Evolutionary conservation across 2,113 vertebrate genomes (phyloP).

Genomic region (Falcunculus frontatus): DNA sequence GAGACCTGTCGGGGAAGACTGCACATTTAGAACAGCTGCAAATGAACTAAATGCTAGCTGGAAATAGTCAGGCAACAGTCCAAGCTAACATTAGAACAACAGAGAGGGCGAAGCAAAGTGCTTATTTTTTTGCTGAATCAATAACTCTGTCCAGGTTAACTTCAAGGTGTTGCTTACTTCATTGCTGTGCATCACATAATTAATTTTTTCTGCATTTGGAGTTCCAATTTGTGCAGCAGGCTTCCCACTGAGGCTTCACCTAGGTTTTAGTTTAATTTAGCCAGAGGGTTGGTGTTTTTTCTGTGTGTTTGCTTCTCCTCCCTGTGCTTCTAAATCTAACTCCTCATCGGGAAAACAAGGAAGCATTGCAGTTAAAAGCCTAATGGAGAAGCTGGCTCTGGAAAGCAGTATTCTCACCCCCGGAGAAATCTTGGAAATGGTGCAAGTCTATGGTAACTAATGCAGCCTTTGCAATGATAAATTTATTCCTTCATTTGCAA

Average conservation of each 20-base stretch:
- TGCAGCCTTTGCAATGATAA: slow-evolving; percentile 9
- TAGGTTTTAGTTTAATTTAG: slow-evolving; percentile 57
- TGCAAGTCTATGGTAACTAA: slow-evolving; percentile 23
- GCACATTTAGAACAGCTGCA: slow-evolving; percentile 36
- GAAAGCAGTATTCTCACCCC: slow-evolving; percentile 49
- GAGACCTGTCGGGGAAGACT: not conserved
- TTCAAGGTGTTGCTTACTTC: slow-evolving; percentile 43
- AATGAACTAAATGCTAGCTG: slow-evolving; percentile 7
- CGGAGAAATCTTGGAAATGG: slow-evolving; percentile 57
- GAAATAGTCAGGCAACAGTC: slow-evolving; percentile 50
- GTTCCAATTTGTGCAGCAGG: not conserved
- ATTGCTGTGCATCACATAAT: slow-evolving; percentile 26
- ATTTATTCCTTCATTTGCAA: slow-evolving; percentile 42
- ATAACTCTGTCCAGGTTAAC: slow-evolving; percentile 18
- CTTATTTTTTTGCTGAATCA: slow-evolving; percentile 40
- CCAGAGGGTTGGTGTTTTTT: not conserved
- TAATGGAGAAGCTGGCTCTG: slow-evolving; percentile 55
- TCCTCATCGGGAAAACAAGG: slow-evolving; percentile 42
- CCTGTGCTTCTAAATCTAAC: slow-evolving; percentile 18
- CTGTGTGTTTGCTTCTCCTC: not conserved
- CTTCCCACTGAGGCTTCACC: slow-evolving; percentile 17
- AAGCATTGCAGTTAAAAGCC: slow-evolving; percentile 35
- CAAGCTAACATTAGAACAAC: slow-evolving; percentile 14
- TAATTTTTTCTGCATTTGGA: slow-evolving; percentile 27
- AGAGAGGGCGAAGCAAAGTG: not conserved